Base-by-base conservation (phyloP, 2,113 vertebrate species). In the Andinoacara biseriatus region DNA sequence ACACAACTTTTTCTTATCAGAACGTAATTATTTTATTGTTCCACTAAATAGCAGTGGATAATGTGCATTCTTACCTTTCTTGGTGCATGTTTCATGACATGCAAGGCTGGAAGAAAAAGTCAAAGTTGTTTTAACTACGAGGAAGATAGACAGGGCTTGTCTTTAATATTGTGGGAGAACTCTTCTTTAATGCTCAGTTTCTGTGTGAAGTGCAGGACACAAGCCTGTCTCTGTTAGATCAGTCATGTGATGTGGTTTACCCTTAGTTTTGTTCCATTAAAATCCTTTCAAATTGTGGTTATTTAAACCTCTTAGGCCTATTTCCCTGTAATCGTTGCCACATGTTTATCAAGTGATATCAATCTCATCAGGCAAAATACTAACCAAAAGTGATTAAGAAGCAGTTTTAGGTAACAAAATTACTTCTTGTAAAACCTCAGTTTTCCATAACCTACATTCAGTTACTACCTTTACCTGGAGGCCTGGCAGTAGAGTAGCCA, bases 271-370 rank as follows among this genome's bases (percentile, higher is more conserved):
- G 76, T 87, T 84, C 58, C 86, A 85, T 88, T 90, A 89, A 91
- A 90, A 78, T 85, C 79, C 31, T 46, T 86, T 87, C 24, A 89
- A 92, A 91, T 85, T 15, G 62, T 87, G 76, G 76, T 86, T 92
- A 90, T 91, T 92, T 86, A 62, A 78, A 85, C 86, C 88, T 87
- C 82, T 90, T 74, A 74, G 79, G 76, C 60, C 67, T 83, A 79
- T 93, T 91, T 85, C 61, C 67, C 52, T 40, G 7, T 82, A 90
- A 95, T 89, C 15, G 84, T 78, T 93, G 15, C 92, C 93, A 94
- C 61, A 82, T 94, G 93, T 90, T 89, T 84, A 38, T 46, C 11
- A 29, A 33, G 22, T 75, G 91, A 93, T 92, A 67, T 78, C 74
- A 83, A 94, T 93, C 93, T 91, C 85, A 87, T 90, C 82, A 86